Base-by-base conservation (phyloP, 2,888 invertebrate species). In the Rapana venosa region DNA sequence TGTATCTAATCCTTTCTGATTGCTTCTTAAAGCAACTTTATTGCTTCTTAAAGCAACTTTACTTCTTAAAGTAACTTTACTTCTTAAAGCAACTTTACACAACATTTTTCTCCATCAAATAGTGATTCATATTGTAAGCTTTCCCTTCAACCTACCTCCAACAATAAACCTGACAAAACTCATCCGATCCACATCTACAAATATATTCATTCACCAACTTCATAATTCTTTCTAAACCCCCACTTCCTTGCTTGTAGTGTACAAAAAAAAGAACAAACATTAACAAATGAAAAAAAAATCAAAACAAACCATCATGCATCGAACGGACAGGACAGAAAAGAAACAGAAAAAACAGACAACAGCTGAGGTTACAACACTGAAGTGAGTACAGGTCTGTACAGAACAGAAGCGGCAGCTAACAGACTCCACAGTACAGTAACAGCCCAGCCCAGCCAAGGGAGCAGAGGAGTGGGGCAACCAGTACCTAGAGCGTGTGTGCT, bases 351-450 rank as follows among this genome's bases (percentile, higher is more conserved):
- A 79, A 79, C 32, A 35, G 32, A 17, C n/a, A n/a, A 47, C 2
- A 47, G 8, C 47, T 47, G 47, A 83, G 74, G 81, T 83, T 30
- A 83, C 81, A 83, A 47, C 81, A 83, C 32, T 35, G 79, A 79
- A 17, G 35, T 79, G 79, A 15, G 20, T 79, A 79, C 79, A 79
- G 32, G 79, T 79, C 79, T 35, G 79, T 35, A 79, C 79, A 83
- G 26, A 83, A 79, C 79, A 83, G 26, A 83, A 83, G 81, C 47
- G 6, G 81, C 22, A 47, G 47, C 32, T 15, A 22, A 61, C 1
- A 61, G 22, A 20, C 15, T n/a, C 74, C 26, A 74, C 26, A 74
- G n/a, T 26, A 74, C 74, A 74, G 74, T n/a, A 22, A 47, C 47
- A 47, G 47, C 8, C 2, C 47, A 47, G 47, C 47, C 47, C 47